Conservation (phyloP, 2,888 invertebrate species). For the Lathronympha strigana region DNA sequence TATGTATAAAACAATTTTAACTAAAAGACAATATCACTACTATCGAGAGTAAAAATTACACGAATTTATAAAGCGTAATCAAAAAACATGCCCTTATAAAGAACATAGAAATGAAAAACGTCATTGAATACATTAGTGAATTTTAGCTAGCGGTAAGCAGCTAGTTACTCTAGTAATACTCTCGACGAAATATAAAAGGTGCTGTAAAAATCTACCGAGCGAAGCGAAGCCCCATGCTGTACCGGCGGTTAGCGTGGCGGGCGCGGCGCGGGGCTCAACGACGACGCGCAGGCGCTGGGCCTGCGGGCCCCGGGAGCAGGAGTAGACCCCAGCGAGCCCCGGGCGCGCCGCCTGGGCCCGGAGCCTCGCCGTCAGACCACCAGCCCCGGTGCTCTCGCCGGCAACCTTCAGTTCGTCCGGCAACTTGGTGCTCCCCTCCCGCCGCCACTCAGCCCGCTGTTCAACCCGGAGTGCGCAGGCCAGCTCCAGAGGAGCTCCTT, state of each 20-base stretch:
- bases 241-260: conserved; percentile 11
- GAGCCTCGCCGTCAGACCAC: conserved; percentile 12
- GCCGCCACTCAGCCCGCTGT: conserved; percentile 33
- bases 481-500: conserved; percentile 31
- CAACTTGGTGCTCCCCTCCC: conserved; percentile 24
- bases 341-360: conserved; percentile 11
- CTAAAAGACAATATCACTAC: no score
- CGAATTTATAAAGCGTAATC: no score
- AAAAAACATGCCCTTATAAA: no score
- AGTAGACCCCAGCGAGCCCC: conserved; percentile 13
- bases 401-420: conserved; percentile 14
- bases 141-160: no score
- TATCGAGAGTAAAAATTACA: no score
- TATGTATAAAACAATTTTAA: no score
- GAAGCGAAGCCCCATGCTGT: conserved; percentile 30
- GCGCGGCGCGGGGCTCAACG: conserved; percentile 62
- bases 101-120: no score
- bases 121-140: no score
- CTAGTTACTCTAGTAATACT: no score
- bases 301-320: conserved; percentile 60
- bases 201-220: no score
- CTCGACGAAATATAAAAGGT: not conserved
- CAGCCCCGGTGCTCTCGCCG: conserved; percentile 12
- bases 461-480: conserved; percentile 29
- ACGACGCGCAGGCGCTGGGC: conserved; percentile 72